phyloP scores from a whole-genome alignment of 2,797 vertebrate species.

The Brachyrhaphis roseni region DNA sequence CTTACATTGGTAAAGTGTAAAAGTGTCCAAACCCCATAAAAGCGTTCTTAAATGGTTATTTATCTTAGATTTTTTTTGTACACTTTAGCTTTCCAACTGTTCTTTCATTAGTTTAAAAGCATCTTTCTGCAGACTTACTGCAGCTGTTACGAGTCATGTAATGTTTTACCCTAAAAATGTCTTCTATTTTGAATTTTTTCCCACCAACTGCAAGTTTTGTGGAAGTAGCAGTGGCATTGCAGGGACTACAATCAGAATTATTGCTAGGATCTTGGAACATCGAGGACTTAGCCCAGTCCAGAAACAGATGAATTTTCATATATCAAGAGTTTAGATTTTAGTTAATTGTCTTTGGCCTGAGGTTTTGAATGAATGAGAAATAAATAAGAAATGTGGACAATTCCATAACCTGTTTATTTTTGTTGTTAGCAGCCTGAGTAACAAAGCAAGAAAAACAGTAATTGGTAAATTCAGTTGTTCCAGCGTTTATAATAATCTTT shows the following conservation, averaged over 20 bases:
- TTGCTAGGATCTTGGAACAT: background rate
- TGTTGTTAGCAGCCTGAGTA: background rate
- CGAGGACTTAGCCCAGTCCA: background rate
- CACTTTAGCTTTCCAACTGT: background rate
- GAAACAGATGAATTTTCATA: background rate
- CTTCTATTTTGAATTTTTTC: background rate
- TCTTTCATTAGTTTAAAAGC: background rate
- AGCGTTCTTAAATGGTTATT: background rate
- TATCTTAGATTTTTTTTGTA: background rate
- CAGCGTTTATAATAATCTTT: background rate
- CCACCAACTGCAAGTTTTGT: background rate
- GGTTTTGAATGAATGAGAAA: background rate
- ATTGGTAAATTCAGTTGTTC: background rate
- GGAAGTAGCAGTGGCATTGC: background rate
- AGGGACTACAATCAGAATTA: background rate
- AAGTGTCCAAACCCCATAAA: background rate
- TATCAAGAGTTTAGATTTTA: background rate
- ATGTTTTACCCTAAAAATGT: background rate
- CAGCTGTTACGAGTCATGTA: background rate
- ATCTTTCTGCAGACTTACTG: background rate
- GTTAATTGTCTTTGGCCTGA: background rate
- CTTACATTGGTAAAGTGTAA: background rate
- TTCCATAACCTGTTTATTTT: background rate
- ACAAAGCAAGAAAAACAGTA: background rate
- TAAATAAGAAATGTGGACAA: background rate